These are phyloP conservation scores for Camelus bactrianus DNA, from an alignment of 2,113 vertebrate species.

Conservation along the genomic window DNA sequence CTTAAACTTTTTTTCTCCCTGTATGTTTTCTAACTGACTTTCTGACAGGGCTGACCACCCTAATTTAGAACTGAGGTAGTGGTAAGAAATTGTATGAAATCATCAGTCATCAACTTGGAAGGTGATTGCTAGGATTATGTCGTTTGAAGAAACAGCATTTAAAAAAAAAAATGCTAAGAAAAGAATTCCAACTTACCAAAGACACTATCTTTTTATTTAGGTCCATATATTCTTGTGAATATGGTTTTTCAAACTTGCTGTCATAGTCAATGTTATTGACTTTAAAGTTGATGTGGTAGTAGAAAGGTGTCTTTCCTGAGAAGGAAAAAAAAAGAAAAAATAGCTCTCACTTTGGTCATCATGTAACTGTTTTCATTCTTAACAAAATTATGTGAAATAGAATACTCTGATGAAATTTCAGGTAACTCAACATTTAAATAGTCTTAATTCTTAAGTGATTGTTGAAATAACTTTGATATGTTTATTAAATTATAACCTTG, in stretches of 20 bases:
- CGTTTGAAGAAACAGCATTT: not conserved
- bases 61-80: not conserved
- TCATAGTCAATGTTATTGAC: constrained; percentile 73
- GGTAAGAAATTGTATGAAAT: not conserved
- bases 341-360: not conserved
- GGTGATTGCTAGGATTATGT: not conserved
- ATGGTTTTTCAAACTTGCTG: constrained; percentile 72
- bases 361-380: not conserved
- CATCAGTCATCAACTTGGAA: not conserved
- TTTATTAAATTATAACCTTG: constrained; percentile 29
- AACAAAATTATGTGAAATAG: not conserved
- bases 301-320: constrained; percentile 66
- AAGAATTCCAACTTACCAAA: constrained; percentile 73
- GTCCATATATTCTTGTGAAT: constrained; percentile 76
- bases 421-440: not conserved
- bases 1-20: not conserved
- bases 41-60: not conserved
- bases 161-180: not conserved
- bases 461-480: not conserved
- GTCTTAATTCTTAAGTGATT: not conserved
- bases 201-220: constrained; percentile 63
- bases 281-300: constrained; percentile 78
- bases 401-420: not conserved
- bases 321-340: constrained; percentile 25
- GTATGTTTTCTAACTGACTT: not conserved